phyloP scores from a whole-genome alignment of 2,888 invertebrate species.

The Mylabris sibirica region DNA sequence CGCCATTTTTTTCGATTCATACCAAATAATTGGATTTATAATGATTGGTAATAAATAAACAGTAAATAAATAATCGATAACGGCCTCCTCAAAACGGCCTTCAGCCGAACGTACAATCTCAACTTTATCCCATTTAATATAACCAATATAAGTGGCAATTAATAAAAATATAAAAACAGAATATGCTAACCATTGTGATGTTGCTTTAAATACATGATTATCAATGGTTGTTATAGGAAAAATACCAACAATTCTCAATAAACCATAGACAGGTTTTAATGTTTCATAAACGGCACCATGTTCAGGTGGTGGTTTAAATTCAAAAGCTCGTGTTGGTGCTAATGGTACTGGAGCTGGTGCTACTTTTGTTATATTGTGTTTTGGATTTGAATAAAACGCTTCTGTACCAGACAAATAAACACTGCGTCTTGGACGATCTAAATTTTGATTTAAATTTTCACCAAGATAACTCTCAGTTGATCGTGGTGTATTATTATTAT shows the following conservation, averaged over 20 bases:
- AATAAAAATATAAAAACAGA: constrained; percentile 64
- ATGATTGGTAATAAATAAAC: constrained; percentile 74
- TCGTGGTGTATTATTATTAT: constrained; percentile 1
- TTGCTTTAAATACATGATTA: constrained; percentile 61
- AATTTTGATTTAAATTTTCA: constrained; percentile 17
- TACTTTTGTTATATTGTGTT: constrained; percentile 45
- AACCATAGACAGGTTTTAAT: constrained; percentile 61
- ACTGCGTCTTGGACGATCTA: constrained; percentile 37
- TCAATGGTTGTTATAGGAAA: constrained; percentile 67
- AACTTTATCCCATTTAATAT: constrained; percentile 70
- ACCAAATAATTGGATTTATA: constrained; percentile 71
- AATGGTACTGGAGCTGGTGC: constrained; percentile 43
- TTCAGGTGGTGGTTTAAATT: constrained; percentile 13
- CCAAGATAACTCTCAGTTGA: constrained; percentile 31
- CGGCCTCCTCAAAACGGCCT: constrained; percentile 77
- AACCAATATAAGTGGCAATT: constrained; percentile 62
- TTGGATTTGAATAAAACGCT: constrained; percentile 39
- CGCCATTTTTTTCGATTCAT: constrained; percentile 72
- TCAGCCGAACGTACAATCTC: constrained; percentile 69
- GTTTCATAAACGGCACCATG: constrained; percentile 60
- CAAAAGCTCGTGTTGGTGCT: constrained; percentile 24
- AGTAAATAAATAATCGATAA: constrained; percentile 77
- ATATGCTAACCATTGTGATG: constrained; percentile 68
- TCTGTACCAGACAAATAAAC: constrained; percentile 53
- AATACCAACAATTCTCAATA: constrained; percentile 67